Base-by-base conservation (phyloP, 2,797 vertebrate species). In the Sebastes nivosus region DNA sequence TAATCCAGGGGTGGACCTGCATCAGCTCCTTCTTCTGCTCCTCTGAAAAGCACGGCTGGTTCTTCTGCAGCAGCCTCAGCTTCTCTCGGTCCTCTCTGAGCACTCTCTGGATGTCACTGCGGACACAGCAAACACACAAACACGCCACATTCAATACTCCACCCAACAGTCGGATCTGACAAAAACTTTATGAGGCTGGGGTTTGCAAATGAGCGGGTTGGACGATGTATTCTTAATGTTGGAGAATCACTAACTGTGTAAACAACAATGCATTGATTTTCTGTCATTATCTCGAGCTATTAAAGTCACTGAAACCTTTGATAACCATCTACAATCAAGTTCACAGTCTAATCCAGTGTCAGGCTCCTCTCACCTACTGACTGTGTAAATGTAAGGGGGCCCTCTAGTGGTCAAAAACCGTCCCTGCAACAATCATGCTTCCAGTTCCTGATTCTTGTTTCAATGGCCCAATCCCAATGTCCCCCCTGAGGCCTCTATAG, bases 1-100 rank as follows among this genome's bases (percentile, higher is more conserved):
- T 96, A 25, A 99, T 94, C 98, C 98, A 99, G 0, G 97, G 95
- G 89, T 99, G 97, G 54, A 97, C 97, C 32, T 97, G 96, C 4
- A 91, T 90, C 81, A 99, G 94, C 88, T 99, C 98, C 89, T 88
- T 97, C 90, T 93, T 97, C 95, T 99, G 97, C 27, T 95, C 94
- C 30, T 97, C 97, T 0, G 97, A 96, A 85, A 99, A 98, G 72
- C 87, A 89, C 4, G 98, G 98, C 93, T 99, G 98, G 67, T 81
- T 88, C 74, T 95, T 97, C 88, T 97, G 97, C 95, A 99, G 94
- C 75, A 90, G 93, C 87, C 91, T 94, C 88, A 99, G 92, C 91
- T 96, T 98, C 84, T 97, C 95, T 67, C 93, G 88, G 93, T 99
- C 98, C 78, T 98, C 96, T 84, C 90, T 94, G 80, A 99, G 91